These are phyloP conservation scores for Ophion obscuratus DNA, from an alignment of 2,888 invertebrate genomes.

Conservation along the genomic window DNA sequence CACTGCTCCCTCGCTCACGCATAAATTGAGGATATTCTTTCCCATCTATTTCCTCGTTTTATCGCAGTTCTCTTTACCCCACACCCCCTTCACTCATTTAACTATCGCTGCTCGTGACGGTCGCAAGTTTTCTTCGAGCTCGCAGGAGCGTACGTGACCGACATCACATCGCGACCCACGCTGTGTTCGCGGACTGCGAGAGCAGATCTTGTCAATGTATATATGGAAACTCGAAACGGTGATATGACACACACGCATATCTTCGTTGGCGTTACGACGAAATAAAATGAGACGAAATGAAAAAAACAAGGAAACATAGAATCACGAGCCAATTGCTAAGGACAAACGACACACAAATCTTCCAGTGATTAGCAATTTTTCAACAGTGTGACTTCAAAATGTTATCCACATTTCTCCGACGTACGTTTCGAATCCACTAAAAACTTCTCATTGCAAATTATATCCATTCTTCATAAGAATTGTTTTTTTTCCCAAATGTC, in stretches of 20 bases:
- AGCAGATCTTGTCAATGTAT: not conserved
- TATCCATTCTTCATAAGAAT: not conserved
- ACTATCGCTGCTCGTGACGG: slow-evolving; percentile 54
- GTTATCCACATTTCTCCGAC: not conserved
- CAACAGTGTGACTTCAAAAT: not conserved
- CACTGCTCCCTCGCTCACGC: not conserved
- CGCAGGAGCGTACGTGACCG: slow-evolving; percentile 54
- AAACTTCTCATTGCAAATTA: not conserved
- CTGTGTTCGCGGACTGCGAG: not conserved
- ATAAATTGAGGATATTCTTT: not conserved
- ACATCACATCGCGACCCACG: slow-evolving; percentile 38
- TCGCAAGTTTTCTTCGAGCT: slow-evolving; percentile 41
- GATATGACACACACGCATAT: slow-evolving; percentile 7
- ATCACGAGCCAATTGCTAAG: not conserved
- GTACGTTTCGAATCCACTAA: not conserved
- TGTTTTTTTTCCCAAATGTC: not conserved
- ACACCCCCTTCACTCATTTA: slow-evolving; percentile 24
- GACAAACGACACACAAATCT: not conserved
- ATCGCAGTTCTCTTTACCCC: slow-evolving; percentile 20
- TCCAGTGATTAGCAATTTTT: not conserved
- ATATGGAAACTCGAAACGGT: not conserved
- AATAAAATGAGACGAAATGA: slow-evolving; percentile 4
- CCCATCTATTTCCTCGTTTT: slow-evolving; percentile 14
- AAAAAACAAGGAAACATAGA: not conserved
- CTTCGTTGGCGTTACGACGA: not conserved